Percentiles rank a stretch among this genome's conserved stretches.
phyloP scores from a whole-genome alignment of 2,113 vertebrate genomes.

The Falcunculus frontatus region DNA sequence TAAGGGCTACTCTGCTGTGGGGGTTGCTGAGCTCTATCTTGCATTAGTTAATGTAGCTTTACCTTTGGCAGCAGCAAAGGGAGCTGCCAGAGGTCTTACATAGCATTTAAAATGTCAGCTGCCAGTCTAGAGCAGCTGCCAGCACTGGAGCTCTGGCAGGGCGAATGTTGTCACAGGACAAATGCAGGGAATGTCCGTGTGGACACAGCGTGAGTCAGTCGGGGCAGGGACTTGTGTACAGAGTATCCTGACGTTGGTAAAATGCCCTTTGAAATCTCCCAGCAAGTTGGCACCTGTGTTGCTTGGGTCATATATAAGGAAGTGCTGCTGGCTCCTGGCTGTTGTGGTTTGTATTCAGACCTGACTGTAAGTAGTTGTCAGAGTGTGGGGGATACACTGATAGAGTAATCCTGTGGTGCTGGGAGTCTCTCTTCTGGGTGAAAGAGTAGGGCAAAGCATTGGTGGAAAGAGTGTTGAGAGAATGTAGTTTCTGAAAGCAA shows the following conservation, averaged over 20 bases:
- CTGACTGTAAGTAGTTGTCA: not conserved
- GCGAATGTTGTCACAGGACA: not conserved
- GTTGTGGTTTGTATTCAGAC: not conserved
- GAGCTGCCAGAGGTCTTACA: not conserved
- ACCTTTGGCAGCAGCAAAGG: constrained; percentile 16
- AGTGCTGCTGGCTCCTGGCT: not conserved
- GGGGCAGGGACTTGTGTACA: not conserved
- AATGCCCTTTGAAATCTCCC: not conserved
- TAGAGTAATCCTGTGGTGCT: not conserved
- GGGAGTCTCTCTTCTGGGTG: not conserved
- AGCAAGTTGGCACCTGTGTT: not conserved
- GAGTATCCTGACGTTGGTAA: not conserved
- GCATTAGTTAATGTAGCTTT: not conserved
- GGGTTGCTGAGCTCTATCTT: not conserved
- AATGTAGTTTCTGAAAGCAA: not conserved
- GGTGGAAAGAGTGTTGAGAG: not conserved
- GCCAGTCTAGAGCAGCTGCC: not conserved
- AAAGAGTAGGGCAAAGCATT: not conserved
- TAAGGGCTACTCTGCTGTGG: not conserved
- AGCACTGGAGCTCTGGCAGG: not conserved
- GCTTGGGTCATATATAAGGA: not conserved
- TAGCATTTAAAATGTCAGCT: constrained; percentile 48
- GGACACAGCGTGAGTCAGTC: not conserved
- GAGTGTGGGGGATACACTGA: not conserved
- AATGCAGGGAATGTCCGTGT: not conserved